A percentile compares a stretch with the other conserved stretches of the same genome.
These are phyloP conservation scores for Archegozetes longisetosus DNA, from an alignment of 1,140 invertebrate genomes.

Conservation along the genomic window DNA sequence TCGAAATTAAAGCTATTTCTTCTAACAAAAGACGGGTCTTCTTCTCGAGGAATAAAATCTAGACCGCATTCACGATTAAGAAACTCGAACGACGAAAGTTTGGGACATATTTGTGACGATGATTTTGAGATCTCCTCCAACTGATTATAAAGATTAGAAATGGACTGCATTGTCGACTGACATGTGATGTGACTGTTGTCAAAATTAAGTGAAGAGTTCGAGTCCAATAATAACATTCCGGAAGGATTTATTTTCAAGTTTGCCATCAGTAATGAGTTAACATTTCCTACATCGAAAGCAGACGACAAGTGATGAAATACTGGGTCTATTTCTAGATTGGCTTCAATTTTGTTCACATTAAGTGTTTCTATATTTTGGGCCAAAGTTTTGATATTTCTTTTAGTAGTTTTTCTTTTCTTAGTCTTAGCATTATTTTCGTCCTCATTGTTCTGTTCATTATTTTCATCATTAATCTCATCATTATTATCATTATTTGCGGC, in stretches of 20 bases:
- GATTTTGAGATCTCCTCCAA: background rate
- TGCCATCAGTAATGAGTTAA: conserved; percentile 10
- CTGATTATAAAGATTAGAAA: background rate
- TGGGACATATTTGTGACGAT: background rate
- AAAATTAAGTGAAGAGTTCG: conserved; percentile 6
- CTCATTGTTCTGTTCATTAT: background rate
- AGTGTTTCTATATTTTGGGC: conserved; percentile 4
- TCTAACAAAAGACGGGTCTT: background rate
- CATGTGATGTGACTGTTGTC: background rate
- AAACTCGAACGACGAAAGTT: background rate
- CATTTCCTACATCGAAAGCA: conserved; percentile 15
- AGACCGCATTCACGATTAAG: background rate
- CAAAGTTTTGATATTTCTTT: conserved; percentile 4
- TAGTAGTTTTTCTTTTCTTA: conserved; percentile 4
- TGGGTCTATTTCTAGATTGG: conserved; percentile 11
- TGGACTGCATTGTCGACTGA: background rate
- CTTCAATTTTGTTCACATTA: conserved; percentile 9
- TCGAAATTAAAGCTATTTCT: conserved; percentile 11
- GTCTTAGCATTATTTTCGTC: background rate
- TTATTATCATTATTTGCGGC: background rate
- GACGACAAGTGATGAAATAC: conserved; percentile 11
- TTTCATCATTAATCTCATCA: conserved; percentile 15
- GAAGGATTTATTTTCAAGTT: conserved; percentile 5
- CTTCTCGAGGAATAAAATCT: background rate
- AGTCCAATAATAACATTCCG: conserved; percentile 8